A percentile compares a stretch with the other conserved stretches of the same genome.
These are phyloP conservation scores for Saturnia japonica DNA, from an alignment of 2,888 invertebrate genomes.

Conservation along the genomic window DNA sequence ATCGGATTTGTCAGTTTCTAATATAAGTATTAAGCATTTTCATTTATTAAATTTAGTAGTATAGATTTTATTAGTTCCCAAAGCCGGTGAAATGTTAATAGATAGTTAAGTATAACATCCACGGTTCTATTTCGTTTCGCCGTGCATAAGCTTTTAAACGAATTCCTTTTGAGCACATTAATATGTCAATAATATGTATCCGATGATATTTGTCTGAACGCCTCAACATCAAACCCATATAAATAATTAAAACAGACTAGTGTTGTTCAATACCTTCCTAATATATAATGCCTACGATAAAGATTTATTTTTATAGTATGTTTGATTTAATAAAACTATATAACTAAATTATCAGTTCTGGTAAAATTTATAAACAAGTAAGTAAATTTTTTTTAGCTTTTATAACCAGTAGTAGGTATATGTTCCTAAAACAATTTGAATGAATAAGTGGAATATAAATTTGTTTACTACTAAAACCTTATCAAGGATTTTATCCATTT, in stretches of 20 bases:
- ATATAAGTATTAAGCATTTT: background rate
- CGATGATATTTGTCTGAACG: background rate
- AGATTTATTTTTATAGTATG: background rate
- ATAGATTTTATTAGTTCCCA: background rate
- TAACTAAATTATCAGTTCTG: background rate
- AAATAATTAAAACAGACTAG: background rate
- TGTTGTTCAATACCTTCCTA: background rate
- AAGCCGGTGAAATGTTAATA: background rate
- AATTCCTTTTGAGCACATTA: constrained; percentile 6
- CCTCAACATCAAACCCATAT: background rate
- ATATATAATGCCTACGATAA: background rate
- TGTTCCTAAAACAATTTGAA: background rate
- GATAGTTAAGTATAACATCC: background rate
- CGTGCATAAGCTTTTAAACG: background rate
- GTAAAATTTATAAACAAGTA: background rate
- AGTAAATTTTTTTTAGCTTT: background rate
- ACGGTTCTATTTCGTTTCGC: background rate
- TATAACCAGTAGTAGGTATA: background rate
- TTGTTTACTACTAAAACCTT: no score
- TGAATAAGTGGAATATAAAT: background rate
- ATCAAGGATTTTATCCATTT: no score
- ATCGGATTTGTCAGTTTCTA: constrained; percentile 1
- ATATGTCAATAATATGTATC: background rate
- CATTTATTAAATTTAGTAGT: background rate
- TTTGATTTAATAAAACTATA: background rate